These are phyloP conservation scores for Drosophila flavopinicola DNA, from an alignment of 2,888 invertebrate species.

Conservation along the genomic window DNA sequence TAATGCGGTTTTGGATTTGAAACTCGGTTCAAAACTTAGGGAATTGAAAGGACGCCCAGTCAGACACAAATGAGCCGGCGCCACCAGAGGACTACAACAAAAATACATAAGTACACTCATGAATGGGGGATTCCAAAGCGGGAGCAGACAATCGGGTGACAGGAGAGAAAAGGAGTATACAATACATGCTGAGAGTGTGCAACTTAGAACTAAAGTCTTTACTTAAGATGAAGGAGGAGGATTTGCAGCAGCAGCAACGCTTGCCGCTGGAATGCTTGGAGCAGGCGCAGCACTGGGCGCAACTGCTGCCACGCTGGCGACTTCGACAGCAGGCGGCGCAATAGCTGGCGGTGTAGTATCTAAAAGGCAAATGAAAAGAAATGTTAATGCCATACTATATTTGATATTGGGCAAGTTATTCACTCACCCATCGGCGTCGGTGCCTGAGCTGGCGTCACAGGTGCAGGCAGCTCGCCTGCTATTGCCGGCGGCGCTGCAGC, in stretches of 20 bases:
- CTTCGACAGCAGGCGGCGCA: slow-evolving; percentile 52
- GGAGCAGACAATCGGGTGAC: slow-evolving; percentile 28
- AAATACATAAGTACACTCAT: slow-evolving; percentile 39
- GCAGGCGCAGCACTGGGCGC: slow-evolving; percentile 40
- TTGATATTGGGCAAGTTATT: too few species aligned
- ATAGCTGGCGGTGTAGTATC: slow-evolving; percentile 68
- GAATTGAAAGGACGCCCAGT: slow-evolving; percentile 28
- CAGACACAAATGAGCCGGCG: slow-evolving; percentile 5
- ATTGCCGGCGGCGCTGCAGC: slow-evolving; percentile 31
- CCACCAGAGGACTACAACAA: slow-evolving; percentile 32
- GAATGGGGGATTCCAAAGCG: slow-evolving; percentile 35
- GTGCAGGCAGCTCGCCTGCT: slow-evolving; percentile 35
- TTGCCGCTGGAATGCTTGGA: slow-evolving; percentile 65
- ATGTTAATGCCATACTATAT: too few species aligned
- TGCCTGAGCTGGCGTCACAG: slow-evolving; percentile 48
- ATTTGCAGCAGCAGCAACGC: slow-evolving; percentile 36
- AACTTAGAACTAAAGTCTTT: slow-evolving; percentile 63
- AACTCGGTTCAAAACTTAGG: slow-evolving; percentile 54
- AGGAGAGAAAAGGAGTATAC: slow-evolving; percentile 45
- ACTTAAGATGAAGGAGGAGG: slow-evolving; percentile 65
- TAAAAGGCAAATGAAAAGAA: slow-evolving; percentile 15
- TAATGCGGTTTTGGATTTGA: slow-evolving; percentile 53
- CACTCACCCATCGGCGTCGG: slow-evolving; percentile 69
- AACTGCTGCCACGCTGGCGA: slow-evolving; percentile 35
- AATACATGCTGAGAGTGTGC: slow-evolving; percentile 72